Conservation (phyloP, 2,113 vertebrate species). For the Mellivora capensis region DNA sequence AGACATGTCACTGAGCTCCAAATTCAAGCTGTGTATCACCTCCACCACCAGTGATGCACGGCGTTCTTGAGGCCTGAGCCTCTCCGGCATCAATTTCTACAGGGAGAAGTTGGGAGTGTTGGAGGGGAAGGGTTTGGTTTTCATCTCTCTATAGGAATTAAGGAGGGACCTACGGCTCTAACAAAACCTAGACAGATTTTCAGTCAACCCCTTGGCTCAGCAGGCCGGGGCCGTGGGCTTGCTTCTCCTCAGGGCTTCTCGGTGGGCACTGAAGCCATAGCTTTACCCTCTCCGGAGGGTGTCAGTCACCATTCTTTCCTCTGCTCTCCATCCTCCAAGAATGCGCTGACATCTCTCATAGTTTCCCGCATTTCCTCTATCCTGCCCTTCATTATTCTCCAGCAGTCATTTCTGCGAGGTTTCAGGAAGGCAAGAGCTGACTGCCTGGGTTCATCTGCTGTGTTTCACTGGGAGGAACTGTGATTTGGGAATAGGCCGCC, state of each 20-base stretch:
- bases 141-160: background rate
- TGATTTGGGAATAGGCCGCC: background rate
- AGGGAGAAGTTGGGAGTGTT: background rate
- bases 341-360: background rate
- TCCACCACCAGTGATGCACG: accelerated
- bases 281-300: background rate
- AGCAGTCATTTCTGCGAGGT: background rate
- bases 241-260: background rate
- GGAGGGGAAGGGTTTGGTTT: background rate
- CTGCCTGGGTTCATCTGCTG: background rate
- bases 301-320: background rate
- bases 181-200: background rate
- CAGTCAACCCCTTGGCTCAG: background rate
- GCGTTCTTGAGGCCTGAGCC: background rate
- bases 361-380: background rate
- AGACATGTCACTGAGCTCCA: background rate
- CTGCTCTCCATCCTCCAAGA: background rate
- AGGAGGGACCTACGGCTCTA: background rate
- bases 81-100: background rate
- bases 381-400: background rate
- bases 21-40: background rate
- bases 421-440: background rate
- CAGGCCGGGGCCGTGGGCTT: background rate
- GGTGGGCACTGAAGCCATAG: accelerated
- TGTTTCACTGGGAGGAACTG: background rate